Conservation (phyloP, 2,888 invertebrate species). For the Melanostoma scalare region DNA sequence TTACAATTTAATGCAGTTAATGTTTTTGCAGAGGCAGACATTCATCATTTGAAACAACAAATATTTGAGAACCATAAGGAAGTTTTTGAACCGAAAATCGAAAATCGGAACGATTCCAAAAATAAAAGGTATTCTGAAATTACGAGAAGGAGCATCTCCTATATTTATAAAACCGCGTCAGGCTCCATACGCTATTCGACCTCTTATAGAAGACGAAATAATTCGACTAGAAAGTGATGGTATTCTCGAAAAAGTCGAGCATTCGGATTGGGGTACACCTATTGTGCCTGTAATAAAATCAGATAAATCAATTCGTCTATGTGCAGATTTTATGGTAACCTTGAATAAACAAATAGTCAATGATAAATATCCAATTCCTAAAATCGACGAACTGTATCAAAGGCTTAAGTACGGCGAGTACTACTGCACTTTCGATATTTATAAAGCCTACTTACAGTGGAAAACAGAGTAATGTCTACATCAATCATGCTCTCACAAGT, state of each 20-base stretch:
- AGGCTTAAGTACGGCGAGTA: too few relatives aligned
- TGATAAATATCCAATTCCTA: neutral
- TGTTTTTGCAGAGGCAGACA: neutral
- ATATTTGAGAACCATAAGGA: neutral
- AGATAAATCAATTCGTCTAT: slow-evolving; percentile 7
- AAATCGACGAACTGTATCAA: too few relatives aligned
- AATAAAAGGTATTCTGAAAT: slow-evolving; percentile 23
- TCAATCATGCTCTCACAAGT: too few relatives aligned
- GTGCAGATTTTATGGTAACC: slow-evolving; percentile 9
- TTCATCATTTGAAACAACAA: neutral
- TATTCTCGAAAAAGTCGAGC: slow-evolving; percentile 5
- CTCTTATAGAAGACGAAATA: slow-evolving; percentile 37
- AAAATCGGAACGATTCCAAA: slow-evolving; percentile 29
- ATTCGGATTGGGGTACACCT: slow-evolving; percentile 11
- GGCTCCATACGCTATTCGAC: slow-evolving; percentile 24
- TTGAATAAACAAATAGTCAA: neutral
- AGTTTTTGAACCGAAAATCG: neutral
- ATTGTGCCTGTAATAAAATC: slow-evolving; percentile 2
- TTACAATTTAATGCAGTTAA: neutral
- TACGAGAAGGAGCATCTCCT: slow-evolving; percentile 17
- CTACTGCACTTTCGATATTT: too few relatives aligned
- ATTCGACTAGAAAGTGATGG: slow-evolving; percentile 31
- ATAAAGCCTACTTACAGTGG: too few relatives aligned
- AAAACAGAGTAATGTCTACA: too few relatives aligned
- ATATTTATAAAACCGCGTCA: neutral